Percentiles rank a stretch among this genome's conserved stretches.
Evolutionary conservation across 2,113 vertebrate species (phyloP).

Genomic region (Rhabdomys dilectus): DNA sequence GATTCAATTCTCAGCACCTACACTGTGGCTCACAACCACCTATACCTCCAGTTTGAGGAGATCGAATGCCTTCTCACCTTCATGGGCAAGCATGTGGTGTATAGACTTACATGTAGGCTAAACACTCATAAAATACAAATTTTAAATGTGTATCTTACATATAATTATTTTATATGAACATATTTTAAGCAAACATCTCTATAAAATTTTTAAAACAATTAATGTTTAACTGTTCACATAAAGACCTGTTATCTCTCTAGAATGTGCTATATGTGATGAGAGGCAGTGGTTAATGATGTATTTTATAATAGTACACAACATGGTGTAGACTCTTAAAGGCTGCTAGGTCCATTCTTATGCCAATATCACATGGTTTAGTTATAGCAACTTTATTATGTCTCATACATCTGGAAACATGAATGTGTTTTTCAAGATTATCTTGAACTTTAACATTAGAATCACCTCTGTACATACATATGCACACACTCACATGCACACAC

Average conservation of each 20-base stretch:
- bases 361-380: neutral
- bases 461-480: too few relatives aligned
- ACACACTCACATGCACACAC: neutral
- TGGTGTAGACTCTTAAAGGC: neutral
- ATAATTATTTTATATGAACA: neutral
- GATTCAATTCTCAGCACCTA: neutral
- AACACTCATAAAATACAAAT: neutral
- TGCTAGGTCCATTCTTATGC: neutral
- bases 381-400: neutral
- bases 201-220: neutral
- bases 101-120: neutral
- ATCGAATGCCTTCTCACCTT: neutral
- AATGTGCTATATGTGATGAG: neutral
- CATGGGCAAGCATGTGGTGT: neutral
- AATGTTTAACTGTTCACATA: neutral
- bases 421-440: neutral
- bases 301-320: neutral
- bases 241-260: neutral
- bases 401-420: neutral
- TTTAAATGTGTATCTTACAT: neutral
- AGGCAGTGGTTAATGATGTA: neutral
- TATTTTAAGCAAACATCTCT: neutral
- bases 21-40: neutral
- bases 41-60: neutral
- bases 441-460: conserved; percentile 4